Evolutionary conservation across 2,797 vertebrate genomes (phyloP).

Genomic region (Labeo calbasu): DNA sequence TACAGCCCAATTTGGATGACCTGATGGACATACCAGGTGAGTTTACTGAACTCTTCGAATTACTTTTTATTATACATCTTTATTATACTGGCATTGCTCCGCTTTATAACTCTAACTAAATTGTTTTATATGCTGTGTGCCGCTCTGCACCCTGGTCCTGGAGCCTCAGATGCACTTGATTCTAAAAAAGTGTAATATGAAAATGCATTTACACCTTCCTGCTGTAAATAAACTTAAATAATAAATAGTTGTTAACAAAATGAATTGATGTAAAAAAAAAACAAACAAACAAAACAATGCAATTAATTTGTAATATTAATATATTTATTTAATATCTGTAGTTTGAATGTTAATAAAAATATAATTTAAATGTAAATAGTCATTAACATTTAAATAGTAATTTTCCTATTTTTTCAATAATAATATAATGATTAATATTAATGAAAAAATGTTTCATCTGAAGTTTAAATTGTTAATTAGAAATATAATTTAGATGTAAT

Average conservation of each 20-base stretch:
- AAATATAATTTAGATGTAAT: neutral
- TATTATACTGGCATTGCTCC: neutral
- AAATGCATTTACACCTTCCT: neutral
- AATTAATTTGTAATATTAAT: neutral
- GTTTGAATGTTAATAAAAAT: neutral
- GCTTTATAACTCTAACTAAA: neutral
- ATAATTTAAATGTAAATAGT: neutral
- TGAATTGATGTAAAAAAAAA: neutral
- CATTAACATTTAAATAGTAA: neutral
- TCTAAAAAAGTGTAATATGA: neutral
- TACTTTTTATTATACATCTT: neutral
- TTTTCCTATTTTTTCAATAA: no score
- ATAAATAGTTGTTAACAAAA: neutral
- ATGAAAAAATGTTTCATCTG: neutral
- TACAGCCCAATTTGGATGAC: conserved; percentile 94
- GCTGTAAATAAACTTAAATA: neutral
- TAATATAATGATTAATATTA: no score
- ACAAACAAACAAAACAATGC: no score
- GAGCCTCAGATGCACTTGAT: neutral
- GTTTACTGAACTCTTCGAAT: neutral
- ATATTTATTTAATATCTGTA: neutral
- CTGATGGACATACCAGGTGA: conserved; percentile 97
- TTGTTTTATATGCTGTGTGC: neutral
- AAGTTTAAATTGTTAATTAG: neutral
- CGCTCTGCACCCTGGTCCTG: neutral